Evolutionary conservation across 2,797 vertebrate species (phyloP).

Genomic region (Argentina silus): DNA sequence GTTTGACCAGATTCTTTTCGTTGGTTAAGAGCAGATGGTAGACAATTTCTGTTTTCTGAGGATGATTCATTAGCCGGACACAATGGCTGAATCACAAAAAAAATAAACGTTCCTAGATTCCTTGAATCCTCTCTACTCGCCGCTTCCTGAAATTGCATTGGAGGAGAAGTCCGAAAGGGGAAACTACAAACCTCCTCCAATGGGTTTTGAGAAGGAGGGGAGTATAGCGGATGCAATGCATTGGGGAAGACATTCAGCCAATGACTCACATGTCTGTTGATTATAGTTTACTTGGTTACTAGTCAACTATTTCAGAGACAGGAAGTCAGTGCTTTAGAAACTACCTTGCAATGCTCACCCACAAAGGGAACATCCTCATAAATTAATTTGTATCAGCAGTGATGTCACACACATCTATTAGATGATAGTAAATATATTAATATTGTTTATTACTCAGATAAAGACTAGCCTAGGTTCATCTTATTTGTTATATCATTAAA

Average conservation of each 20-base stretch:
- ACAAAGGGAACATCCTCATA: background rate
- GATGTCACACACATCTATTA: background rate
- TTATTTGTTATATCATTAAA: too few species aligned
- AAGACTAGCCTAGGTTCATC: too few species aligned
- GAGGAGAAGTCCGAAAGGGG: too few species aligned
- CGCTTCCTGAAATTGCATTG: too few species aligned
- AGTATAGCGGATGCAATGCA: too few species aligned
- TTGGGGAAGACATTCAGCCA: background rate
- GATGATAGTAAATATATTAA: background rate
- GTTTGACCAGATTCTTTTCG: background rate
- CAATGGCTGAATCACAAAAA: too few species aligned
- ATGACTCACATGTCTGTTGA: conserved; percentile 4
- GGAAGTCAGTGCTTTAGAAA: conserved; percentile 20
- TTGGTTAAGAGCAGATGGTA: background rate
- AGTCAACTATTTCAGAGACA: conserved; percentile 22
- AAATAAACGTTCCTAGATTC: background rate
- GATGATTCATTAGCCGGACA: too few species aligned
- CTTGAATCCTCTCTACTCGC: background rate
- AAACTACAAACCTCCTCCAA: too few species aligned
- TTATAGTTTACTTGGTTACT: conserved; percentile 31
- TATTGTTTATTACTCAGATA: background rate
- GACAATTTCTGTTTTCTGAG: background rate
- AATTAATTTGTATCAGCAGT: background rate
- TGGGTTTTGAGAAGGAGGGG: too few species aligned
- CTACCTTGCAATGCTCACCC: background rate